Evolutionary conservation across 2,113 vertebrate genomes (phyloP).

Genomic region (Mustela lutreola): DNA sequence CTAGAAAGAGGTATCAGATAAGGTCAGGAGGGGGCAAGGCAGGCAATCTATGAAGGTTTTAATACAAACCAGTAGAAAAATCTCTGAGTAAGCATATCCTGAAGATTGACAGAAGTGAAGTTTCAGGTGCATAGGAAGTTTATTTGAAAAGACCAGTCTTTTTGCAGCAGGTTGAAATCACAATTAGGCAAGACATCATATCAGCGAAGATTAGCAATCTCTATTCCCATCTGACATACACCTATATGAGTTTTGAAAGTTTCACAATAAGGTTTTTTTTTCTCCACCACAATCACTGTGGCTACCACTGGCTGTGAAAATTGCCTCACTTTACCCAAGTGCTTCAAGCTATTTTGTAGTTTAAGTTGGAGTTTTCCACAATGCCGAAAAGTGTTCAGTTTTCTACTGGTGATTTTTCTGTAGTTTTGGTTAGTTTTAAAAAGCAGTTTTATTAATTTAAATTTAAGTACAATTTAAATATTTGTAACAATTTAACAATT

Average conservation of each 20-base stretch:
- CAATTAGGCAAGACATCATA: background rate
- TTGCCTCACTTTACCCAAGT: background rate
- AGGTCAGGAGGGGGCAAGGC: background rate
- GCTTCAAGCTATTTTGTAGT: background rate
- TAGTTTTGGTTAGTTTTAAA: background rate
- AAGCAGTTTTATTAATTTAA: background rate
- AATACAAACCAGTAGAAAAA: background rate
- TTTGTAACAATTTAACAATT: background rate
- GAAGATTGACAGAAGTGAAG: background rate
- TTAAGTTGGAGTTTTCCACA: background rate
- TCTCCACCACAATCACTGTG: background rate
- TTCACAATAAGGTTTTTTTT: background rate
- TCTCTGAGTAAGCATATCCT: background rate
- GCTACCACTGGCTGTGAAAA: background rate
- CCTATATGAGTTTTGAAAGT: background rate
- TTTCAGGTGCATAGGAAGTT: background rate
- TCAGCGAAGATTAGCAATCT: background rate
- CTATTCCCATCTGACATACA: background rate
- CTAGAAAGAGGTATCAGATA: background rate
- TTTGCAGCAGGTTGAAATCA: background rate
- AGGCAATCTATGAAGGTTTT: background rate
- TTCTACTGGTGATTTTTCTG: background rate
- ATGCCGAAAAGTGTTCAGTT: background rate
- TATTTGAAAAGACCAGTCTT: background rate
- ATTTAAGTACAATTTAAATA: background rate